Conservation (phyloP, 2,797 vertebrate genomes). For the Pangasius sanitwongsei region DNA sequence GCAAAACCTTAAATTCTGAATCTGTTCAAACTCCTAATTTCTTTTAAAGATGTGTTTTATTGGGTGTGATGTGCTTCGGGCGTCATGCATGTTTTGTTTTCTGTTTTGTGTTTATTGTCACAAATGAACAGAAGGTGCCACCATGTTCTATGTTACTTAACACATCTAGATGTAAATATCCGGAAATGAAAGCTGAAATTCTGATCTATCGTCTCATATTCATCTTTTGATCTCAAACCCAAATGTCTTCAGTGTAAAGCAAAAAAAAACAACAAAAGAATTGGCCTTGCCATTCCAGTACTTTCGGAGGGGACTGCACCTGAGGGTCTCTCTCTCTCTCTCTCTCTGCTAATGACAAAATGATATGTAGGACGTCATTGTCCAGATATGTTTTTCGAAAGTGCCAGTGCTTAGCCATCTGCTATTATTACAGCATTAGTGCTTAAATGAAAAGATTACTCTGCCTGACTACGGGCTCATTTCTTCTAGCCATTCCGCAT, state of each 20-base stretch:
- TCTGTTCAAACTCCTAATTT: not conserved
- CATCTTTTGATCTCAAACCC: not conserved
- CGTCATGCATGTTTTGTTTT: not conserved
- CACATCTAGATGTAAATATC: not conserved
- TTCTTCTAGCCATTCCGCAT: constrained; percentile 54
- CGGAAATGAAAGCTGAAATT: not conserved
- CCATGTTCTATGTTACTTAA: not conserved
- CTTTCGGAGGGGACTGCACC: not conserved
- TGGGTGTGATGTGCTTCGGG: not conserved
- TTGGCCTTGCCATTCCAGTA: not conserved
- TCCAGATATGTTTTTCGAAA: constrained; percentile 56
- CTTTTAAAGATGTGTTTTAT: not conserved
- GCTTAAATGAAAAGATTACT: constrained; percentile 56
- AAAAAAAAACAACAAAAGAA: not conserved
- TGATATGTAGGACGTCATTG: constrained; percentile 60
- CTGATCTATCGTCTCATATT: not conserved
- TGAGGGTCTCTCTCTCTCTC: not conserved
- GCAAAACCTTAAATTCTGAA: not conserved
- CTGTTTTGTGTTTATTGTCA: not conserved
- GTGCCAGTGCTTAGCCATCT: constrained; percentile 57
- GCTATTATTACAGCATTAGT: constrained; percentile 58
- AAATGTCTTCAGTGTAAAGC: not conserved
- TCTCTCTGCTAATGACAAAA: constrained; percentile 58
- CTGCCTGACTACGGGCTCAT: constrained; percentile 49
- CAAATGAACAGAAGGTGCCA: not conserved